Base-by-base conservation (phyloP, 2,113 vertebrate genomes). In the Otus sunia region DNA sequence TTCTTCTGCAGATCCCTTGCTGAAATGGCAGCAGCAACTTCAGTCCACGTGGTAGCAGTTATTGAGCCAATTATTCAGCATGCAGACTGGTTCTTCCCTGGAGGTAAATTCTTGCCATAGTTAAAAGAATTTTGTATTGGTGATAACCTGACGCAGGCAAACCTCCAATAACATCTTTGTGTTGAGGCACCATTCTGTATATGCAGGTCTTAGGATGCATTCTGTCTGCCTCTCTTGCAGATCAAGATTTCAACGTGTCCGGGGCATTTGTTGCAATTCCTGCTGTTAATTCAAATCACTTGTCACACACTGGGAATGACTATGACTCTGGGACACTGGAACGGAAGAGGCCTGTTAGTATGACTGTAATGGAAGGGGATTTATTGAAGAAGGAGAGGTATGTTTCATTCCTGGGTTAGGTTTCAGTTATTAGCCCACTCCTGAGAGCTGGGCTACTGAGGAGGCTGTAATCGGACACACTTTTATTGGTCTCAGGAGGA, bases 31-130 rank as follows among this genome's bases (percentile, higher is more conserved):
- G 99, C 99, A 43, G 99, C 99, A 56, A 99, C 99, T 9, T 99
- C 99, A 0, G 99, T 99, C 86, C 99, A 99, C 1, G 99, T 99
- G 96, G 99, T 99, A 18, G 98, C 99, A 2, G 99, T 99, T 43
- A 98, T 99, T 17, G 99, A 99, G 75, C 99, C 99, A 66, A 99
- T 99, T 86, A 99, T 99, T 93, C 99, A 99, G 96, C 99, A 99
- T 0, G 99, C 99, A 3, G 98, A 99, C 98, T 99, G 99, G 99
- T 99, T 99, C 98, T 99, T 99, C 96, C 99, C 99, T 56, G 99
- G 98, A 96, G 99, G 99, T 99, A 98, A 95, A 66, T 41, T 78
- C 77, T 59, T 86, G 68, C 21, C 50, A 7, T 29, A 43, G 69
- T 47, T 55, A 15, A 72, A 76, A 80, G 50, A 67, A 2, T 71